Evolutionary conservation across 2,888 invertebrate species (phyloP), one percentile per base, ranked within the genome.

Genomic region (Galerucella nymphaeae): DNA sequence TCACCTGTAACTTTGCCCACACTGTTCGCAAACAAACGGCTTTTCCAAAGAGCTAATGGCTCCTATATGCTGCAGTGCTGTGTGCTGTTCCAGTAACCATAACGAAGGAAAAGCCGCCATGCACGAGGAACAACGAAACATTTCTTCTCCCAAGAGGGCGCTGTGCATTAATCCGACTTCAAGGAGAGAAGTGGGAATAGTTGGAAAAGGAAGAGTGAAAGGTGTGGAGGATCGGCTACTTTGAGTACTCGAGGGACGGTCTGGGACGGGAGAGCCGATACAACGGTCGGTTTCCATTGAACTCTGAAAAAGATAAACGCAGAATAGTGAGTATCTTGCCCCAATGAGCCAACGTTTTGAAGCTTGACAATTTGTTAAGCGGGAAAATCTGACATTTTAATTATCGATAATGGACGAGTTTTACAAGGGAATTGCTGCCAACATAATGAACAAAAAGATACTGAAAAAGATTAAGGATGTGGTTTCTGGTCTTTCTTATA

Each of bases 21-120:
- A 96, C 85, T 96, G 96, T 83, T 96, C 96, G 87, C 96, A 96
- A 57, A 95, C 94, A 87, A 95, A 96, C 14, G 96, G 95, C 83
- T 96, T 96, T 85, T 96, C 96, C 83, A 95, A 93, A 30, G 84
- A 80, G 63, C 82, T 80, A 9, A 85, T 83, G 83, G 90, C 80
- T 30, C 85, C 85, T 72, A 95, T 93, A 86, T 96, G 96, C 83
- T 96, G 95, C 20, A 96, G 87, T 0, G 94, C 92, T 0, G 94
- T 94, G 85, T 96, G 95, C 79, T 95, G 93, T 84, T 96, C 95
- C 66, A 96, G 88, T 48, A 95, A 89, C 94, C 95, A 95, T n/a
- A 93, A 90, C 58, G 95, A 94, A 23, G 96, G 96, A 84, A 96
- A 96, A 38, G 93, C 93, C 42, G 95, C 95, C 82, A 95, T 91